Evolutionary conservation across 2,888 invertebrate genomes (phyloP), one percentile per base, ranked within the genome.

Genomic region (Drosophila kuntzei): DNA sequence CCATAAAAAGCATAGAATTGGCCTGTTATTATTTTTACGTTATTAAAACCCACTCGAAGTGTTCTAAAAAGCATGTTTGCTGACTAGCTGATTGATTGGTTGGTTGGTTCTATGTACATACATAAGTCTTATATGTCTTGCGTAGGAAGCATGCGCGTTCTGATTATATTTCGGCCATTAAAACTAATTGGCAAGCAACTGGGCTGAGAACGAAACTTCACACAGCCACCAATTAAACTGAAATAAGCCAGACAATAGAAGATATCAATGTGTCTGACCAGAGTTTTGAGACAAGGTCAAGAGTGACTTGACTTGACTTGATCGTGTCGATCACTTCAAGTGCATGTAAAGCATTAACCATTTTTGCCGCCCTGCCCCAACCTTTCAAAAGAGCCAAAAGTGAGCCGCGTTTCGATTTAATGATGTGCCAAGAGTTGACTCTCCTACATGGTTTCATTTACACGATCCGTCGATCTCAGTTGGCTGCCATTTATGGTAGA

Each of bases 401-500:
- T 62, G 29, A 61, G 37, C 29, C 12, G 32, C 8, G 59, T 69
- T 61, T 62, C 50, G 57, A 50, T 85, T 80, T 82, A 85, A 85
- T 82, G 83, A 81, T 81, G 80, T 80, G 82, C 77, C 74, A 74
- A 60, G 60, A 64, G 55, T 44, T 65, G 32, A 59, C 44, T 44
- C 54, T 73, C 61, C 76, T 62, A 67, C 64, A 59, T 66, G 64
- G 62, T 72, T 66, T 68, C 59, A 41, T 51, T 59, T 59, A 41
- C 51, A 59, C 63, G 59, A 63, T 39, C 55, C 9, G 44, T 18
- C 61, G 78, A 37, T 51, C 61, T 68, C 44, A 39, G 44, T 18
- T 50, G 39, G 49, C 54, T 73, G 62, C 82, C 86, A 69, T 82
- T 83, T 83, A 86, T 73, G 84, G 86, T 71, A 83, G 81, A 86